A percentile compares a stretch with the other conserved stretches of the same genome.
Conservation (phyloP, 2,888 invertebrate species). For the Melanophora roralis region DNA sequence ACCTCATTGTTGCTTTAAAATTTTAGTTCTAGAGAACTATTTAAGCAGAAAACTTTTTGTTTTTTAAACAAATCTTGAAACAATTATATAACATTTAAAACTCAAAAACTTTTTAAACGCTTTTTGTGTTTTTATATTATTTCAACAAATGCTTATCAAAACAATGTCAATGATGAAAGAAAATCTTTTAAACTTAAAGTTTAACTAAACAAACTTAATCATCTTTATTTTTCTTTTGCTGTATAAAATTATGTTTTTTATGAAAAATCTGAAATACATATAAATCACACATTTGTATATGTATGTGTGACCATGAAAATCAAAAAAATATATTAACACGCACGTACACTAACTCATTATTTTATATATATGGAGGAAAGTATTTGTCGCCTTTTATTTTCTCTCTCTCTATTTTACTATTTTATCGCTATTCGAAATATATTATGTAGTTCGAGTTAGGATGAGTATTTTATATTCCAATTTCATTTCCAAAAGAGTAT, state of each 20-base stretch:
- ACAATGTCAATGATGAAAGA: conserved; percentile 27
- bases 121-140: background rate
- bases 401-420: conserved; percentile 1
- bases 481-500: too few species aligned
- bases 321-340: conserved; percentile 24
- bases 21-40: too few species aligned
- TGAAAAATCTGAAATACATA: conserved; percentile 21
- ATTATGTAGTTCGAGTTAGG: too few species aligned
- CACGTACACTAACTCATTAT: background rate
- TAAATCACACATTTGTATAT: conserved; percentile 34
- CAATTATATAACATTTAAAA: background rate
- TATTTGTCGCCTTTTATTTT: background rate
- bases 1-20: too few species aligned
- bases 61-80: too few species aligned
- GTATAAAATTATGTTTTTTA: background rate
- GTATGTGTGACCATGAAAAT: conserved; percentile 42
- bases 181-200: conserved; percentile 16
- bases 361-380: background rate
- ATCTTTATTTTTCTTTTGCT: conserved; percentile 13
- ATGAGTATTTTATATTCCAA: background rate
- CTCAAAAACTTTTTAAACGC: background rate
- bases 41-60: too few species aligned
- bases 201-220: conserved; percentile 15
- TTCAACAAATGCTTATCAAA: conserved; percentile 31
- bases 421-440: too few species aligned